These are phyloP conservation scores for Holacanthus passer DNA, from an alignment of 2,113 vertebrate genomes.

Conservation along the genomic window DNA sequence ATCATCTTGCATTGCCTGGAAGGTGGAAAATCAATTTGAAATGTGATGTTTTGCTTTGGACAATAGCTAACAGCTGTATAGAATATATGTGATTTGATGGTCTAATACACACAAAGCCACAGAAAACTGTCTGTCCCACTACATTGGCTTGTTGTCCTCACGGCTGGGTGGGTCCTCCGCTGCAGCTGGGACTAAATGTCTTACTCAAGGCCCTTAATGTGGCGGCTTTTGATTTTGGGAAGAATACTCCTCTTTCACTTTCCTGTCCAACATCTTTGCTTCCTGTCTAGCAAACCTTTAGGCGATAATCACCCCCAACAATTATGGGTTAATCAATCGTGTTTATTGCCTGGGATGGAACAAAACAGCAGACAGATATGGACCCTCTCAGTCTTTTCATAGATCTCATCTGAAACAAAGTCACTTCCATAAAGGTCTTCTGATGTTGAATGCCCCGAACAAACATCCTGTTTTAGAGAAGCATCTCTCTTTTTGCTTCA, in stretches of 20 bases:
- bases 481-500: slow-evolving; percentile 52
- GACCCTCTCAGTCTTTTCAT: neutral
- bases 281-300: slow-evolving; percentile 38
- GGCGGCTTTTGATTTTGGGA: slow-evolving; percentile 32
- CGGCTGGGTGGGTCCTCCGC: slow-evolving; percentile 12
- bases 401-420: slow-evolving; percentile 9
- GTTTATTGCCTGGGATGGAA: slow-evolving; percentile 52
- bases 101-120: slow-evolving; percentile 20
- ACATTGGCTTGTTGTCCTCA: slow-evolving; percentile 5
- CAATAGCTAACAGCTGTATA: neutral
- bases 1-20: neutral
- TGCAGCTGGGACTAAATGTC: slow-evolving; percentile 34
- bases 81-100: slow-evolving; percentile 36
- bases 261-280: slow-evolving; percentile 15
- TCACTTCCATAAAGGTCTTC: slow-evolving; percentile 42
- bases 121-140: neutral
- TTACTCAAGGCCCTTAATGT: slow-evolving; percentile 20
- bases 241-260: slow-evolving; percentile 55
- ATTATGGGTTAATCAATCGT: slow-evolving; percentile 61
- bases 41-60: neutral
- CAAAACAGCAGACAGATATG: slow-evolving; percentile 33
- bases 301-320: slow-evolving; percentile 34
- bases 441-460: slow-evolving; percentile 41
- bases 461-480: slow-evolving; percentile 60
- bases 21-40: neutral